Conservation (phyloP, 2,113 vertebrate species). For the Phrynosoma platyrhinos region DNA sequence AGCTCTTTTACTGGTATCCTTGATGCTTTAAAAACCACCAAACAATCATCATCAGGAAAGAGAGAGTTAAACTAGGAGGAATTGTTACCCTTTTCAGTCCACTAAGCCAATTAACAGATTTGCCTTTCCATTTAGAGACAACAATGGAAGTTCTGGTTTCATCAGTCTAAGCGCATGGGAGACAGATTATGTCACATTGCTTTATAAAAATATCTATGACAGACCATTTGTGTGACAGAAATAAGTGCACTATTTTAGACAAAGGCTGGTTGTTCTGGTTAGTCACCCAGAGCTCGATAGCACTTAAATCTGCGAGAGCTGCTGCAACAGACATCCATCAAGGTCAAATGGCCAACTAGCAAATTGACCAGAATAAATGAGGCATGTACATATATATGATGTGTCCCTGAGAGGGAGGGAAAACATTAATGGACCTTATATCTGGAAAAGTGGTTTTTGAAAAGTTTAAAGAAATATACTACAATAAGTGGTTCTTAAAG, state of each 20-base stretch:
- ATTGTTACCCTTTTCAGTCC: background rate
- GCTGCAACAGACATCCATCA: background rate
- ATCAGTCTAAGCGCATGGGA: background rate
- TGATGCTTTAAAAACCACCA: background rate
- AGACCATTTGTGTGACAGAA: constrained; percentile 31
- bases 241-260: constrained; percentile 13
- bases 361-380: constrained; percentile 14
- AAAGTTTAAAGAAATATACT: background rate
- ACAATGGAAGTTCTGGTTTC: constrained; percentile 22
- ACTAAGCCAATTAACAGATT: constrained; percentile 4
- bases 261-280: constrained; percentile 17
- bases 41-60: background rate
- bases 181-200: constrained; percentile 17
- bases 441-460: constrained; percentile 8
- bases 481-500: background rate
- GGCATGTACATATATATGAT: constrained; percentile 29
- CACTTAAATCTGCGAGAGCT: constrained; percentile 5
- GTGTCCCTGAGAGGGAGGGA: constrained; percentile 9
- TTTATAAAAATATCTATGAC: constrained; percentile 25
- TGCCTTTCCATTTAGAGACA: constrained; percentile 4
- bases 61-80: background rate
- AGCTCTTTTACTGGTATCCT: background rate
- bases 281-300: background rate
- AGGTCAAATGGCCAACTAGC: constrained; percentile 16
- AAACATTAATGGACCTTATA: constrained; percentile 10